Conservation (phyloP, 1,140 invertebrate species). For the Chlorops oryzae region DNA sequence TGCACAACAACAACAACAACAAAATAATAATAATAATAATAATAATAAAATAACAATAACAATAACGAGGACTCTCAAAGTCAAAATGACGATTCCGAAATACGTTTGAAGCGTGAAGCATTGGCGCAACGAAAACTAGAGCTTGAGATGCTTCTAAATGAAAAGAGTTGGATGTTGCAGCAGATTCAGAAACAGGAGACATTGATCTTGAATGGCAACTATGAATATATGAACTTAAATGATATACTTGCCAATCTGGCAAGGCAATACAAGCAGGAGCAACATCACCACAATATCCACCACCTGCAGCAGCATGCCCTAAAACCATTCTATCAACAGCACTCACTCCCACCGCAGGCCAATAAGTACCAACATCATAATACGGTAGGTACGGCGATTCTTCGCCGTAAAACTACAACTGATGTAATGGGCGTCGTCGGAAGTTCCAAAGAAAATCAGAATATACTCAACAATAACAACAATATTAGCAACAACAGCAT, state of each 20-base stretch:
- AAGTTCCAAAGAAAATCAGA: slow-evolving; percentile 15
- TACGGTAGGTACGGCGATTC: slow-evolving; percentile 16
- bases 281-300: no score
- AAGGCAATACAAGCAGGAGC: slow-evolving; percentile 39
- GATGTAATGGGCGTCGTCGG: neutral
- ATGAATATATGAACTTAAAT: slow-evolving; percentile 39
- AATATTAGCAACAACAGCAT: slow-evolving; percentile 30
- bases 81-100: slow-evolving; percentile 25
- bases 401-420: slow-evolving; percentile 17
- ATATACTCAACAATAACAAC: slow-evolving; percentile 15
- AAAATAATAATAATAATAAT: no score
- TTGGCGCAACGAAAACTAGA: slow-evolving; percentile 34
- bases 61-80: slow-evolving; percentile 26
- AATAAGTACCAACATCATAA: slow-evolving; percentile 23
- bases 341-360: slow-evolving; percentile 29
- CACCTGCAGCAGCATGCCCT: slow-evolving; percentile 20
- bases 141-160: slow-evolving; percentile 34
- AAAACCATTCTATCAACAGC: neutral
- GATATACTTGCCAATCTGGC: slow-evolving; percentile 38
- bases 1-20: slow-evolving; percentile 14
- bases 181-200: slow-evolving; percentile 43
- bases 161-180: slow-evolving; percentile 42
- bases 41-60: slow-evolving; percentile 31
- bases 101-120: slow-evolving; percentile 28
- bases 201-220: slow-evolving; percentile 40